Conservation (phyloP, 2,888 invertebrate species). For the Polydrusus tereticollis region DNA sequence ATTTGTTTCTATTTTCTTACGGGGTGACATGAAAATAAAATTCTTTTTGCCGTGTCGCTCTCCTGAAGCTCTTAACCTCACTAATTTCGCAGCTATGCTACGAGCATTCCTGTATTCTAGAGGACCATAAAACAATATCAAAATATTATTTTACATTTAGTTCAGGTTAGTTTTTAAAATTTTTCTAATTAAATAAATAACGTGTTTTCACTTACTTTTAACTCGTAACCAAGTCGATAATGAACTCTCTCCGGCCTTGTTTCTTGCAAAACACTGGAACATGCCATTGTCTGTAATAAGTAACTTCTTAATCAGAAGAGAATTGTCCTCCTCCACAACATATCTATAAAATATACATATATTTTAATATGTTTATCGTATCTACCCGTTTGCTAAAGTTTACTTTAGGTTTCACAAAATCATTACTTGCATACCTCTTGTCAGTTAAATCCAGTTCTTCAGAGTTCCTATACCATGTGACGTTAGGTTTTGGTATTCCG, state of each 20-base stretch:
- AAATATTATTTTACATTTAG: background rate
- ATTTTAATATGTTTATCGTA: no score
- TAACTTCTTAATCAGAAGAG: slow-evolving; percentile 83
- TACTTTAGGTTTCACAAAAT: no score
- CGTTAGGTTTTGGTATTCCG: slow-evolving; percentile 87
- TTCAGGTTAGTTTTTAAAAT: background rate
- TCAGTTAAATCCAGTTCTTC: slow-evolving; percentile 69
- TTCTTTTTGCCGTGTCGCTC: slow-evolving; percentile 66
- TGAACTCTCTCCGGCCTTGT: slow-evolving; percentile 91
- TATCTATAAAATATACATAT: slow-evolving; percentile 69
- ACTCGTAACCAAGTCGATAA: slow-evolving; percentile 93
- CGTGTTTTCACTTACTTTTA: slow-evolving; percentile 82
- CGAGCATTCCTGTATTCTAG: slow-evolving; percentile 56
- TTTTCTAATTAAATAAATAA: background rate
- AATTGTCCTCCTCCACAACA: slow-evolving; percentile 84
- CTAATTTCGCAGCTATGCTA: slow-evolving; percentile 62
- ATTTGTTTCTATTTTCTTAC: slow-evolving; percentile 59
- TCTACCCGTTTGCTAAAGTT: background rate
- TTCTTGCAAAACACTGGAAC: slow-evolving; percentile 94
- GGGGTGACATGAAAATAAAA: slow-evolving; percentile 63
- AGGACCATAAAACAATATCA: background rate
- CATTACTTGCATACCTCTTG: slow-evolving; percentile 71
- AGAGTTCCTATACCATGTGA: slow-evolving; percentile 90
- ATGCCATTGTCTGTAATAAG: slow-evolving; percentile 91
- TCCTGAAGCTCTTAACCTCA: slow-evolving; percentile 62